These are phyloP conservation scores for Peromyscus attwateri DNA, from an alignment of 2,797 vertebrate genomes.

Conservation along the genomic window DNA sequence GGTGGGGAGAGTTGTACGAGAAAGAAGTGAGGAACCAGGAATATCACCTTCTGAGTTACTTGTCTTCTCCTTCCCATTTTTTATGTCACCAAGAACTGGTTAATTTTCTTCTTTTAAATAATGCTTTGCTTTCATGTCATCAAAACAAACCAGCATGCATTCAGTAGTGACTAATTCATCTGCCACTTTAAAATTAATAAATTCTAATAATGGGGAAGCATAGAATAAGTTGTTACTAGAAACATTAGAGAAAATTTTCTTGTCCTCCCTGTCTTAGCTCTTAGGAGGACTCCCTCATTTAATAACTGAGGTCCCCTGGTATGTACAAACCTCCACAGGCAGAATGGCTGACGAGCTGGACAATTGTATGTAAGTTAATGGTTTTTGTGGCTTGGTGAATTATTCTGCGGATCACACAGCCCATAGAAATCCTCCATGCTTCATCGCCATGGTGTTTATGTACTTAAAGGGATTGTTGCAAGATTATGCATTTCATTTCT, in stretches of 20 bases:
- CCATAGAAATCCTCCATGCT: neutral
- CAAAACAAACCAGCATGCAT: neutral
- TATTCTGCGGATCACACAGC: conserved; percentile 34
- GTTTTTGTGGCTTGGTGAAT: conserved; percentile 9
- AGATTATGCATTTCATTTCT: neutral
- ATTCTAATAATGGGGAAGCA: neutral
- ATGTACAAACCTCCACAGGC: neutral
- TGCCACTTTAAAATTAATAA: conserved; percentile 43
- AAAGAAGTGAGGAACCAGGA: neutral
- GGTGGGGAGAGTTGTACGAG: neutral
- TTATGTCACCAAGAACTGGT: neutral
- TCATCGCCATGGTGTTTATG: neutral
- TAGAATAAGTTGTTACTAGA: neutral
- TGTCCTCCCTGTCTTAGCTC: neutral
- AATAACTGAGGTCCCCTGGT: neutral
- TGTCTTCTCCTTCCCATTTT: neutral
- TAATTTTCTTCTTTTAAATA: conserved; percentile 9
- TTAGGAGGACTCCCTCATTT: neutral
- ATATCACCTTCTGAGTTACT: neutral
- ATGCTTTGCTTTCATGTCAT: conserved; percentile 32
- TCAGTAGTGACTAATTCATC: conserved; percentile 28
- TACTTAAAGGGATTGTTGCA: neutral
- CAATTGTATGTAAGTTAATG: neutral
- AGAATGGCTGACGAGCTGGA: neutral
- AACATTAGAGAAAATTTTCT: neutral